Evolutionary conservation across 2,888 invertebrate genomes (phyloP).

Genomic region (Stenichneumon culpator): DNA sequence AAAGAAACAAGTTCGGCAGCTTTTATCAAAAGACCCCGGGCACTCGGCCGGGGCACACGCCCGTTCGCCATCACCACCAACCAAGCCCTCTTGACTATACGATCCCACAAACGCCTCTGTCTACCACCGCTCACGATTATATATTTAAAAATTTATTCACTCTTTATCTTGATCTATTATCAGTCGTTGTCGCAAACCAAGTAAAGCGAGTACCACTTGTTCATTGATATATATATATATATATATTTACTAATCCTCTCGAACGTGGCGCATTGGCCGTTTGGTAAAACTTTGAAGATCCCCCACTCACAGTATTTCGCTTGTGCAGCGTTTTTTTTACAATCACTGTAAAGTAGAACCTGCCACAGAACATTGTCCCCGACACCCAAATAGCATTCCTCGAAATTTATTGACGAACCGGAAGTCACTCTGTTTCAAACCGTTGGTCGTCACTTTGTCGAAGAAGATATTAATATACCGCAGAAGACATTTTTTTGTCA

Average conservation of each 20-base stretch:
- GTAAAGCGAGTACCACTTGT: constrained; percentile 75
- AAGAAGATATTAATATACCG: too few species aligned
- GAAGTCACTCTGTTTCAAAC: not conserved
- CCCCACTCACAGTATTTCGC: constrained; percentile 85
- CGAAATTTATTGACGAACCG: not conserved
- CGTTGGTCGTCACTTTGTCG: not conserved
- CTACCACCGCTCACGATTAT: constrained; percentile 39
- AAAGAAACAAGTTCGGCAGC: constrained; percentile 60
- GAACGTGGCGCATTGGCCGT: constrained; percentile 72
- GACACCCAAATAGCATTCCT: constrained; percentile 9
- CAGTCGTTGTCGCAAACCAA: constrained; percentile 55
- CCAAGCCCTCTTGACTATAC: constrained; percentile 34
- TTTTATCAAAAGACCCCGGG: constrained; percentile 65
- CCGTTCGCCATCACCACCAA: constrained; percentile 47
- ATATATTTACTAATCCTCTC: constrained; percentile 68
- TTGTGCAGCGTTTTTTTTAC: constrained; percentile 84
- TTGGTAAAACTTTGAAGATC: constrained; percentile 81
- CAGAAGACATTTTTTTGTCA: too few species aligned
- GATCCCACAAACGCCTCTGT: constrained; percentile 49
- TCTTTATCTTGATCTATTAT: constrained; percentile 51
- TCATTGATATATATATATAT: constrained; percentile 71
- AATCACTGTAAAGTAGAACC: constrained; percentile 85
- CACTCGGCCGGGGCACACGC: constrained; percentile 52
- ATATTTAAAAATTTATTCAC: constrained; percentile 37
- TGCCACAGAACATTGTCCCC: constrained; percentile 69